Evolutionary conservation across 2,113 vertebrate genomes (phyloP), one percentile per base, ranked within the genome.

Genomic region (Fulica atra): DNA sequence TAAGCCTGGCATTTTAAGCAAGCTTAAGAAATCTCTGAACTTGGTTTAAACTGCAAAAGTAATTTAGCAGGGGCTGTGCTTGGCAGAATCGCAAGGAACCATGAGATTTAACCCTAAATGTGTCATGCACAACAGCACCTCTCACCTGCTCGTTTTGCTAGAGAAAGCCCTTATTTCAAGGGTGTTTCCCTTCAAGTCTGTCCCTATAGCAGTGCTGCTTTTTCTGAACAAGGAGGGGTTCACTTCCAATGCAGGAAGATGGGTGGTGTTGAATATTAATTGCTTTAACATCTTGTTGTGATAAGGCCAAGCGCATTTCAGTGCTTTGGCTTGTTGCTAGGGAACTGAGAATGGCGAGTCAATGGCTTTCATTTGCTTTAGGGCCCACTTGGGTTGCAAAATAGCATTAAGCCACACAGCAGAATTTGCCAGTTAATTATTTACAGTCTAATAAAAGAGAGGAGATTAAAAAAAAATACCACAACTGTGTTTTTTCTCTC

Each of bases 271-370:
- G 97, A 98, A 97, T 98, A 98, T 98, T 98, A 98, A 98, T 98
- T 94, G 88, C 86, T 73, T 61, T 89, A 98, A 88, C 95, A 96
- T 98, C 96, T 96, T 57, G 21, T 92, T 64, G 79, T 91, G 97
- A 96, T 96, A 91, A 82, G 96, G 94, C 96, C 96, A 88, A 77
- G 96, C 60, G 74, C 94, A 85, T 97, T 97, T 96, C 90, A 23
- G 78, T 92, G 95, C 96, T 96, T 97, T 65, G 80, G 73, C 91
- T 93, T 11, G 98, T 98, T 98, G 98, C 98, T 98, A 98, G 90
- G 98, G 96, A 98, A 98, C 98, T 77, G 84, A 74, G 64, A 76
- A 86, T 92, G 96, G 95, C 95, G 95, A 95, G 95, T 88, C 94
- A 35, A 46, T 26, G 90, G 97, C 95, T 95, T 91, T 94, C 92